These are phyloP conservation scores for Leptinotarsa lineolata DNA, from an alignment of 1,140 invertebrate species.

Conservation along the genomic window DNA sequence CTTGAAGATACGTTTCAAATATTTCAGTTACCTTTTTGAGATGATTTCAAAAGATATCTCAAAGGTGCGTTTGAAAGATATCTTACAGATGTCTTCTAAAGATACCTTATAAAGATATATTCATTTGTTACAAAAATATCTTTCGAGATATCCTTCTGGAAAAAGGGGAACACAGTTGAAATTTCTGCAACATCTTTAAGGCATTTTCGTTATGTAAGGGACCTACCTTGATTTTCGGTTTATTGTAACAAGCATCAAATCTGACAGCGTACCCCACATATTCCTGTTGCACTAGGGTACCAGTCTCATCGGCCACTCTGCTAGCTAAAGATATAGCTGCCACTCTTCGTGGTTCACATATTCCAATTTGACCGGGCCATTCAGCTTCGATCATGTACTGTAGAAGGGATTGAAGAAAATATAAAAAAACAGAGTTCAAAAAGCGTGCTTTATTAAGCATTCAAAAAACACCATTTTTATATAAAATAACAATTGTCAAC, in stretches of 20 bases:
- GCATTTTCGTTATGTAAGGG: no score
- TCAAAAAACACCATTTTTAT: conserved; percentile 8
- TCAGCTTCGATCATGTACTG: conserved; percentile 92
- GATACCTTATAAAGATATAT: no score
- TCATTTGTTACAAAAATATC: no score
- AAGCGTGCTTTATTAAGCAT: background rate
- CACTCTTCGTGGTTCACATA: conserved; percentile 91
- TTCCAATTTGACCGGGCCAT: conserved; percentile 81
- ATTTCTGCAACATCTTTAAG: no score
- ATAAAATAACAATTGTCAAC: conserved; percentile 3
- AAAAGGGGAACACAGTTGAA: no score
- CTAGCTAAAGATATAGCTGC: conserved; percentile 88
- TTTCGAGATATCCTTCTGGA: no score
- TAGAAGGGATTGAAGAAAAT: background rate
- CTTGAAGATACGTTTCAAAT: no score
- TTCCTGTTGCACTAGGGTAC: conserved; percentile 70
- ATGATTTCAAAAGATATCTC: no score
- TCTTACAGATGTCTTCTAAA: no score
- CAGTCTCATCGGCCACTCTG: conserved; percentile 89
- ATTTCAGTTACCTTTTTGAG: no score
- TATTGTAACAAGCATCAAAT: conserved; percentile 81
- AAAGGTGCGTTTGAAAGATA: no score
- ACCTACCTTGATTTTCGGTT: conserved; percentile 84
- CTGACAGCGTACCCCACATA: conserved; percentile 91
- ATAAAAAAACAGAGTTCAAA: background rate